These are phyloP conservation scores for Hypolimnas misippus DNA, from an alignment of 2,888 invertebrate genomes.

Conservation along the genomic window DNA sequence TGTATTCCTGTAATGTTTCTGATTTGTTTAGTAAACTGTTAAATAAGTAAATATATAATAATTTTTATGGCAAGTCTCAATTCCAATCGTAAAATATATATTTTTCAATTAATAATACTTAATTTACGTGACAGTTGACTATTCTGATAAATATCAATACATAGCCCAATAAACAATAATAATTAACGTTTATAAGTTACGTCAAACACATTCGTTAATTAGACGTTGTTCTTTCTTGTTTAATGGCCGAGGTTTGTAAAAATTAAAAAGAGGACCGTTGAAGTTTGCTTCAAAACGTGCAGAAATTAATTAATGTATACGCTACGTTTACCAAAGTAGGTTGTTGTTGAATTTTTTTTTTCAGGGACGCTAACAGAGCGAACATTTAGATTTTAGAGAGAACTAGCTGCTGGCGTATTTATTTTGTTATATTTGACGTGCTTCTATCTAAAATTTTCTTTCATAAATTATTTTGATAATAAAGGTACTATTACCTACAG, in stretches of 20 bases:
- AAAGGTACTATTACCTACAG: no score
- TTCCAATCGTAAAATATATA: no score
- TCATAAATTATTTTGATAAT: background rate
- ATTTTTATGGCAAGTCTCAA: no score
- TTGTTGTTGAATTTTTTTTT: slow-evolving; percentile 31
- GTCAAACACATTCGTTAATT: background rate
- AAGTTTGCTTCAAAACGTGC: slow-evolving; percentile 35
- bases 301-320: slow-evolving; percentile 36
- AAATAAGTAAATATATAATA: no score
- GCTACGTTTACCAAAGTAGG: slow-evolving; percentile 30
- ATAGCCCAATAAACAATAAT: background rate
- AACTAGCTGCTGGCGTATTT: background rate
- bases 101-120: no score
- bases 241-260: slow-evolving; percentile 23
- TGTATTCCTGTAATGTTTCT: no score
- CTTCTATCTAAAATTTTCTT: background rate
- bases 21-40: no score
- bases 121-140: no score
- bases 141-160: background rate
- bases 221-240: slow-evolving; percentile 18
- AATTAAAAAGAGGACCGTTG: slow-evolving; percentile 29
- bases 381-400: slow-evolving; percentile 18
- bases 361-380: slow-evolving; percentile 15
- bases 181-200: background rate
- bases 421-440: background rate